phyloP scores from a whole-genome alignment of 2,113 vertebrate genomes.

The Suncus etruscus region DNA sequence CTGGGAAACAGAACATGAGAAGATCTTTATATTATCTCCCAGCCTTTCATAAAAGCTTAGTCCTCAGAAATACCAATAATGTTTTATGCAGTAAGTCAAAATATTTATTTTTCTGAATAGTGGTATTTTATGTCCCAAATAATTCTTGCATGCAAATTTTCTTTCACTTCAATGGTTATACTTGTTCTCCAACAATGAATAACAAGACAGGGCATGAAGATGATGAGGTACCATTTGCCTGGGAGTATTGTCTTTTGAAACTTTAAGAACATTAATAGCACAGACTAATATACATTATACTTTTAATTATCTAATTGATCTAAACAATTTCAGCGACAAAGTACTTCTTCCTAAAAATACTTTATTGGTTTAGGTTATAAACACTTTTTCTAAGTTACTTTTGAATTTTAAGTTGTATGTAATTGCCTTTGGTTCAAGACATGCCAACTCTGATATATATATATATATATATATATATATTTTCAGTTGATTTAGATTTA shows the following conservation, averaged over 20 bases:
- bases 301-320: background rate
- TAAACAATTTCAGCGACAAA: background rate
- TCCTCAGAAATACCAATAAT: background rate
- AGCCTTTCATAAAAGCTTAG: background rate
- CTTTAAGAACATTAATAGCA: conserved; percentile 13
- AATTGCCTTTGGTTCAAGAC: background rate
- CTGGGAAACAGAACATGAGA: background rate
- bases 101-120: background rate
- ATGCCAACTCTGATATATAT: background rate
- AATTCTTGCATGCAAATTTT: background rate
- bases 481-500: background rate
- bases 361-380: conserved; percentile 17
- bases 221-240: background rate
- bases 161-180: background rate
- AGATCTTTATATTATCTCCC: background rate
- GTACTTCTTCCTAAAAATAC: background rate
- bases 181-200: background rate
- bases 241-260: background rate
- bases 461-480: background rate
- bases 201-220: background rate
- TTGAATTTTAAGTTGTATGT: background rate
- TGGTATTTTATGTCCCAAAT: conserved; percentile 10
- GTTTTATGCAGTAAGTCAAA: background rate
- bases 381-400: background rate
- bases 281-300: background rate